Evolutionary conservation across 2,113 vertebrate species (phyloP).

Genomic region (Sturnira hondurensis): DNA sequence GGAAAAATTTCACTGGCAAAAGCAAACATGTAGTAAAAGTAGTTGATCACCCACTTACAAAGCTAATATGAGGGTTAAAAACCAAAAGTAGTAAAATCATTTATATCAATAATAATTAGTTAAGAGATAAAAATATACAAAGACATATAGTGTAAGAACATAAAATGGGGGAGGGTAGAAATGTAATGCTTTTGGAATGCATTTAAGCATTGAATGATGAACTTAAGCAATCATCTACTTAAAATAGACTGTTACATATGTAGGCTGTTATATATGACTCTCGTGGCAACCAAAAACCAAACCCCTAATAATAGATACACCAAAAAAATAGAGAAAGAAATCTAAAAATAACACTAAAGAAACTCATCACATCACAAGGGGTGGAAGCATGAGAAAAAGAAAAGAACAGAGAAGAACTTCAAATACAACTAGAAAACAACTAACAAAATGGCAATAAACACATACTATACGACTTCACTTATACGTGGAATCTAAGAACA

Average conservation of each 20-base stretch:
- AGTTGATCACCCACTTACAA: not conserved
- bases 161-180: not conserved
- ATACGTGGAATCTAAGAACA: not conserved
- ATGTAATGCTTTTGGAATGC: not conserved
- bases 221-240: not conserved
- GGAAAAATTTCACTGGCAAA: not conserved
- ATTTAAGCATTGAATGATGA: too few relatives aligned
- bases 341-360: not conserved
- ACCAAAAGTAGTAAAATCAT: not conserved
- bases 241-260: not conserved
- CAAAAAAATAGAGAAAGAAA: not conserved
- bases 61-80: not conserved
- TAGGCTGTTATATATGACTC: not conserved
- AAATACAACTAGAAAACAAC: not conserved
- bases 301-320: not conserved
- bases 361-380: not conserved
- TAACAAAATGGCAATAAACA: not conserved
- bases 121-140: not conserved
- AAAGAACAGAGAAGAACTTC: not conserved
- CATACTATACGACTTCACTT: too few relatives aligned
- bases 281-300: not conserved
- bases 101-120: not conserved
- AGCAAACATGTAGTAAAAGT: not conserved
- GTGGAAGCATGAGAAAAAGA: not conserved
- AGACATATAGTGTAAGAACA: not conserved